Base-by-base conservation (phyloP, 1,140 invertebrate species). In the Bombus confusus region DNA sequence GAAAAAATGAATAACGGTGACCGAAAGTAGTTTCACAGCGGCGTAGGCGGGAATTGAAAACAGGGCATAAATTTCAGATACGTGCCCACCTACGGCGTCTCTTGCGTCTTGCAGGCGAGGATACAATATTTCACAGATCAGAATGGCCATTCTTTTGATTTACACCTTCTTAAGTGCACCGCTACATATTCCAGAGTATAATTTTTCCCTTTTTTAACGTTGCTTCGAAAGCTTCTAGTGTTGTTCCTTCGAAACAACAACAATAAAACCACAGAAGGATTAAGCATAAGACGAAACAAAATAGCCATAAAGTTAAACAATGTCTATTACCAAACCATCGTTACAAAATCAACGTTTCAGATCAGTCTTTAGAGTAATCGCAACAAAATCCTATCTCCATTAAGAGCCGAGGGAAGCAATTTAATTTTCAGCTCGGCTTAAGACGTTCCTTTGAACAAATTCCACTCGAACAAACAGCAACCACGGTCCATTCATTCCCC, bases 41-140 rank as follows among this genome's bases (percentile, higher is more conserved):
- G 15, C 31, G 83, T 80, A 74, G 68, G 78, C 47, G 47, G 28
- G 71, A 81, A 81, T 81, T 85, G 84, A 85, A 81, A 81, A 85
- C 71, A 81, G 84, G 84, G 28, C 79, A 85, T 87, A 87, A 87
- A 87, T 87, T 87, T n/a, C 41, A 15, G 37, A n/a, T 77, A 86
- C 85, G 85, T 86, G 85, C 66, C 81, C 68, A 34, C 57, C 68
- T 59, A 52, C 69, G 37, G 41, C 43, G 75, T 66, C 37, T 28
- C 43, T 10, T 25, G 81, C 68, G 74, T 28, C 43, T 10, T 25
- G 81, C 68, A 78, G 74, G 34, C 76, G 13, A 47, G 59, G 72
- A 84, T 87, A 64, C 62, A 83, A 87, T 87, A 87, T 87, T 87
- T 87, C 77, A 85, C 31, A 77, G 77, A 79, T 75, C 76, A 85